These are phyloP conservation scores for Columba livia DNA, from an alignment of 2,113 vertebrate species.

Conservation along the genomic window DNA sequence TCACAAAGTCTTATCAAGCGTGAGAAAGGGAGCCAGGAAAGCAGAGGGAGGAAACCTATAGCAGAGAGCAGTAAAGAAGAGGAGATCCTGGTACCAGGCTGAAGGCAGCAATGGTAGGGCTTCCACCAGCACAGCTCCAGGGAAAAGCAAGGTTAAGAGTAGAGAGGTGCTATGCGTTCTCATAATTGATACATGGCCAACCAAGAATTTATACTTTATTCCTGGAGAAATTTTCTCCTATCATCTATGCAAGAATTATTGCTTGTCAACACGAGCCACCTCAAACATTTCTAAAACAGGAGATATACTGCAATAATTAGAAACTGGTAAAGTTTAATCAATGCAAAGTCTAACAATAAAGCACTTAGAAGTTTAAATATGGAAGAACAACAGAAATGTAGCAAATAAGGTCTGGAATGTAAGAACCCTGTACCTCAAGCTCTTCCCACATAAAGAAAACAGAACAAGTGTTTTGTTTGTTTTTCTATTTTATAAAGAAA, in stretches of 20 bases:
- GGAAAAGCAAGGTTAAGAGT: background rate
- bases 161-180: background rate
- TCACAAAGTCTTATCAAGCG: background rate
- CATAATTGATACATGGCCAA: accelerated
- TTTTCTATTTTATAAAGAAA: conserved; percentile 67
- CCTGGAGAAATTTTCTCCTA: background rate
- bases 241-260: background rate
- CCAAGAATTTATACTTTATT: background rate
- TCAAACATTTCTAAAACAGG: background rate
- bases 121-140: background rate
- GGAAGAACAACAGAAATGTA: conserved; percentile 4
- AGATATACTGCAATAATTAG: background rate
- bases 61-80: background rate
- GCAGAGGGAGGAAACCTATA: background rate
- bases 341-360: conserved; percentile 28
- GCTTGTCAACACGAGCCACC: background rate
- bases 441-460: conserved; percentile 55
- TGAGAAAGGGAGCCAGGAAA: background rate
- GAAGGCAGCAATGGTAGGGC: accelerated
- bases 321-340: conserved; percentile 53
- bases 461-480: conserved; percentile 52
- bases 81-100: background rate
- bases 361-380: conserved; percentile 35
- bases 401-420: conserved; percentile 55
- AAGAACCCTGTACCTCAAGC: conserved; percentile 40